phyloP scores from a whole-genome alignment of 2,888 invertebrate species.

The Blera fallax region DNA sequence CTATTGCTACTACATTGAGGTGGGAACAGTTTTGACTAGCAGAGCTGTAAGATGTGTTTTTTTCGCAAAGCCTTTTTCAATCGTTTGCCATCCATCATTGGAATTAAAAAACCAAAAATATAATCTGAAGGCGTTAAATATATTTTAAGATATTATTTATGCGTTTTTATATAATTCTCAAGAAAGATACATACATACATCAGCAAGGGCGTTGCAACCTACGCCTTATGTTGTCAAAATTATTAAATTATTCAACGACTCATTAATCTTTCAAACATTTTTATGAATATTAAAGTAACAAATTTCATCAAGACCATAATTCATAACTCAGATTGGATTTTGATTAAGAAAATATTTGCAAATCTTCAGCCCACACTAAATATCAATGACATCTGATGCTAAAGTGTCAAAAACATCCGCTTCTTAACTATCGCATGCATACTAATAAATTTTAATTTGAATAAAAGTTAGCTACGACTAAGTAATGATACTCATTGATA shows the following conservation, averaged over 20 bases:
- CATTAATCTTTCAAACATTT: neutral
- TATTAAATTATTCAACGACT: neutral
- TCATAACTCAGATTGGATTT: neutral
- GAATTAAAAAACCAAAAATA: neutral
- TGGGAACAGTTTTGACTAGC: too few species aligned
- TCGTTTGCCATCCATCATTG: too few species aligned
- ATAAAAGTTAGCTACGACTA: neutral
- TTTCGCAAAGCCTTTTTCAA: too few species aligned
- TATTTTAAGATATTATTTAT: too few species aligned
- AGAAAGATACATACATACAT: too few species aligned
- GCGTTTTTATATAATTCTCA: too few species aligned
- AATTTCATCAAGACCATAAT: slow-evolving; percentile 10
- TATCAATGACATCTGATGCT: neutral
- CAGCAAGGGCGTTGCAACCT: neutral
- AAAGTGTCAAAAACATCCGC: neutral
- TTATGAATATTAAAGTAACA: neutral
- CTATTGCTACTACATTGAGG: too few species aligned
- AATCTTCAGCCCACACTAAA: neutral
- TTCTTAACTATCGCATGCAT: neutral
- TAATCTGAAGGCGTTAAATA: too few species aligned
- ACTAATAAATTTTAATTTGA: neutral
- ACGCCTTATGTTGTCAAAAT: neutral
- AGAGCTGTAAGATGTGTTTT: too few species aligned
- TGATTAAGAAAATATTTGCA: neutral
- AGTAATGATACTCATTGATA: neutral